Base-by-base conservation (phyloP, 2,797 vertebrate genomes). In the Mormyrops boulengeri region DNA sequence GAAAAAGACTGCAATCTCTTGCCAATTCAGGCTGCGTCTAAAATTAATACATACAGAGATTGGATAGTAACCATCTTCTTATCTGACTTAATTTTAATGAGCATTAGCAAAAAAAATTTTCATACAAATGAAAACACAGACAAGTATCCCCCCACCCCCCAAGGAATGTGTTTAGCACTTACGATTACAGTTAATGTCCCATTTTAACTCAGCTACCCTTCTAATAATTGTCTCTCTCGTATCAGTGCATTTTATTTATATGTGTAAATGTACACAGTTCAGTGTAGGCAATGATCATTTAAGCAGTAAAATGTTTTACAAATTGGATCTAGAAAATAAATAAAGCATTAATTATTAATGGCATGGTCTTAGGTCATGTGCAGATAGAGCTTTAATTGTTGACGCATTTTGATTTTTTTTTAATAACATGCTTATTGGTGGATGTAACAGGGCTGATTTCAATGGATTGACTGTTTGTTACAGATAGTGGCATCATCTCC, bases 1-100 rank as follows among this genome's bases (percentile, higher is more conserved):
- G 22, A 85, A 44, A 66, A 50, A 34, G 44, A 30, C 87, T 60
- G 9, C 53, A 6, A 87, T 49, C 47, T 69, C 30, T 86, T 89
- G 19, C 26, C 86, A 80, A 57, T 88, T 89, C 30, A 89, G 77
- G 52, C 52, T 89, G 88, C 2, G 26, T 34, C 44, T 53, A 85
- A 88, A 85, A 69, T n/a, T 52, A 85, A 85, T 66, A 73, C 30
- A 2, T 3, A 11, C 47, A 26, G 55, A 88, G 89, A 57, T 17
- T 60, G 26, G 22, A 88, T 50, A 73, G 50, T 73, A 34, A 73
- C 34, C 22, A 41, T 85, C n/a, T 22, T 62, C 87, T 88, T 82
- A 88, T 57, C 89, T 53, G n/a, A 87, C 41, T 60, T n/a, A 60
- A 88, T 82, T 53, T 44, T 88, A 62, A 88, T 82, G 22, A 62